A percentile compares a stretch with the other conserved stretches of the same genome.
Evolutionary conservation across 2,113 vertebrate genomes (phyloP).

Genomic region (Tychaedon coryphoeus): DNA sequence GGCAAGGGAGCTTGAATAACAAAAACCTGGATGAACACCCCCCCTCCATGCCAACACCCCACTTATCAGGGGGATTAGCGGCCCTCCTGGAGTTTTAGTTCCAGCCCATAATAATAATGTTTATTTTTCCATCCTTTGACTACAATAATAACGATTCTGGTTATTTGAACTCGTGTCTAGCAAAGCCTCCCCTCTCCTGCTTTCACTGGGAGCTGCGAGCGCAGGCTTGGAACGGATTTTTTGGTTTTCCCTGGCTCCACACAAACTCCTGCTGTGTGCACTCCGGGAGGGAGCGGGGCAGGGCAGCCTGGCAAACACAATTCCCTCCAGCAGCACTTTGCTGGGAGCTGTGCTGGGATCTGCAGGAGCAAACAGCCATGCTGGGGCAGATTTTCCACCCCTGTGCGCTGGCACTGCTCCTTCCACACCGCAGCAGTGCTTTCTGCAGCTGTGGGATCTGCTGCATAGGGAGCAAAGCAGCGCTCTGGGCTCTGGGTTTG

Average conservation of each 20-base stretch:
- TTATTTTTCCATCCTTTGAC: background rate
- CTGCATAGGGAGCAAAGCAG: background rate
- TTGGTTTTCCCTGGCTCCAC: background rate
- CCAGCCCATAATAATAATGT: background rate
- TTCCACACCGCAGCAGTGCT: background rate
- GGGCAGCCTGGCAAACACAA: background rate
- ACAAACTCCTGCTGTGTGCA: background rate
- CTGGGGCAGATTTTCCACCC: background rate
- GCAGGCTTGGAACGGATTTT: background rate
- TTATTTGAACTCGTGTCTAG: background rate
- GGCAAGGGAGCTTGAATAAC: background rate
- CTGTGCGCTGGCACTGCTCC: background rate
- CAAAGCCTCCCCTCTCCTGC: background rate
- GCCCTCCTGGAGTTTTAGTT: background rate
- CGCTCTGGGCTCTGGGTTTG: accelerated
- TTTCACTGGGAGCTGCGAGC: background rate
- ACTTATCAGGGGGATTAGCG: background rate
- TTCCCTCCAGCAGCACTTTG: background rate
- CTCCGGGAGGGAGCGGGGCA: background rate
- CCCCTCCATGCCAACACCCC: background rate
- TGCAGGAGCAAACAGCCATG: background rate
- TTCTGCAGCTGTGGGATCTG: background rate
- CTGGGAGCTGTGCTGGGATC: background rate
- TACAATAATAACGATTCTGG: background rate
- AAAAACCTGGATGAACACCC: background rate